Evolutionary conservation across 2,797 vertebrate species (phyloP).

Genomic region (Notamacropus eugenii): DNA sequence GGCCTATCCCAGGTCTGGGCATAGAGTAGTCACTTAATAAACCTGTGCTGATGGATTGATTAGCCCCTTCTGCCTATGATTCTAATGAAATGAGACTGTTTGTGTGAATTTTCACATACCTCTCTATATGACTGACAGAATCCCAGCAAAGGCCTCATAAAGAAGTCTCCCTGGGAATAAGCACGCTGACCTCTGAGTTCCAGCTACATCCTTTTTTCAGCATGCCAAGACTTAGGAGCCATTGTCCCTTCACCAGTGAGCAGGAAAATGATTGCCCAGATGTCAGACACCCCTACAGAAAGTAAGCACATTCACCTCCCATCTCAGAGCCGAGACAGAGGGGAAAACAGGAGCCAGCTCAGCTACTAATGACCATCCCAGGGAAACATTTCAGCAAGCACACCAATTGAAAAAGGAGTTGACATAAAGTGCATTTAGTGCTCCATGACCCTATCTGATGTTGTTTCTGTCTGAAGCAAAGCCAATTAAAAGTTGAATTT

Average conservation of each 20-base stretch:
- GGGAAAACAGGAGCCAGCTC: not conserved
- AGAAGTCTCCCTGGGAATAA: not conserved
- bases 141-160: not conserved
- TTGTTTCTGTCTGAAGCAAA: not conserved
- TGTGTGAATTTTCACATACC: conserved; percentile 1
- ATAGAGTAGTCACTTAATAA: not conserved
- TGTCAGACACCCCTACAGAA: not conserved
- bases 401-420: not conserved
- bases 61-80: not conserved
- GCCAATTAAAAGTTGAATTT: conserved; percentile 5
- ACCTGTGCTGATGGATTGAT: not conserved
- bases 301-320: not conserved
- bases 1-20: not conserved
- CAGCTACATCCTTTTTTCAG: not conserved
- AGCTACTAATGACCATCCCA: not conserved
- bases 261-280: not conserved
- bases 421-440: not conserved
- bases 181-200: not conserved
- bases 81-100: not conserved
- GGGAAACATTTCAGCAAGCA: not conserved
- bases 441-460: not conserved
- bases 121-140: not conserved
- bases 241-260: not conserved
- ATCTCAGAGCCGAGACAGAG: not conserved
- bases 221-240: not conserved